A percentile compares a stretch with the other conserved stretches of the same genome.
phyloP scores from a whole-genome alignment of 2,888 invertebrate genomes.

The Drosophila paucipuncta region DNA sequence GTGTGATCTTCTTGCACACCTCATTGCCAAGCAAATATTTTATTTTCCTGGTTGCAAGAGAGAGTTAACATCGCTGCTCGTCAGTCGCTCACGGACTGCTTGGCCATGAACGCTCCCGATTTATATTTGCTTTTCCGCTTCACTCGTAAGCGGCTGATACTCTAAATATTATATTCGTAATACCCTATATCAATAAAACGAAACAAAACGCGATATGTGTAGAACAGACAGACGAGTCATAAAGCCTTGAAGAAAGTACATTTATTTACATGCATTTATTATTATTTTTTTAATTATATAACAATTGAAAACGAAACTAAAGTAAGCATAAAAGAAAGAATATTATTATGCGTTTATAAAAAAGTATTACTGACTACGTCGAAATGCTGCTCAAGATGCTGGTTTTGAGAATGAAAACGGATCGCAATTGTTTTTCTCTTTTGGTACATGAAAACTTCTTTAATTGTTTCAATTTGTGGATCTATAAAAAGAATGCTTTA shows the following conservation, averaged over 20 bases:
- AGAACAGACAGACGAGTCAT: neutral
- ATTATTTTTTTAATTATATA: neutral
- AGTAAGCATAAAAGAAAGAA: neutral
- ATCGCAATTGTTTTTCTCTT: neutral
- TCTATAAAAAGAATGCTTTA: too few relatives aligned
- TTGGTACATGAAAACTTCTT: neutral
- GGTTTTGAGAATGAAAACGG: neutral
- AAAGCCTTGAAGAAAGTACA: neutral
- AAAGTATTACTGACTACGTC: too few relatives aligned
- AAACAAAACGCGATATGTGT: conserved; percentile 3
- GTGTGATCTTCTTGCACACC: conserved; percentile 11
- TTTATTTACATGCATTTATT: neutral
- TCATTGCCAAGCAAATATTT: conserved; percentile 36
- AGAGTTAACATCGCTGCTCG: conserved; percentile 43
- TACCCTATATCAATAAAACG: conserved; percentile 29
- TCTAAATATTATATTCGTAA: conserved; percentile 29
- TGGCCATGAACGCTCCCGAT: conserved; percentile 17
- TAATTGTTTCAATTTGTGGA: neutral
- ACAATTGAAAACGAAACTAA: neutral
- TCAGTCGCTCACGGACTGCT: conserved; percentile 7
- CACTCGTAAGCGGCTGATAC: conserved; percentile 38
- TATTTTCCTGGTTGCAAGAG: conserved; percentile 39
- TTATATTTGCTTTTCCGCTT: conserved; percentile 48
- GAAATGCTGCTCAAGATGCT: too few relatives aligned
- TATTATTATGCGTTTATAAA: neutral